phyloP scores from a whole-genome alignment of 2,113 vertebrate genomes.

The Pardalotus punctatus region DNA sequence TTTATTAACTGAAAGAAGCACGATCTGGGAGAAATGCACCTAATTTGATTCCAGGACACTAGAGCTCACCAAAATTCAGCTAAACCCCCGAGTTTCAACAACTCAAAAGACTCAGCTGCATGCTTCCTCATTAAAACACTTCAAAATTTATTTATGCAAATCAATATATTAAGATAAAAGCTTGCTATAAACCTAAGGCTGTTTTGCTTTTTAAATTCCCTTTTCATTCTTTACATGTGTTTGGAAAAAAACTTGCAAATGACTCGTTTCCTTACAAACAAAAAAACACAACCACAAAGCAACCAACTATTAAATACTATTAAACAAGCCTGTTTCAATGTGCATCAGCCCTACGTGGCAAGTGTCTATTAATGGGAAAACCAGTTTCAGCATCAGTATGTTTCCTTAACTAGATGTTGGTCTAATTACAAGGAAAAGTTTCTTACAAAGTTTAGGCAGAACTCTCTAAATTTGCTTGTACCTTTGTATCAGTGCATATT shows the following conservation, averaged over 20 bases:
- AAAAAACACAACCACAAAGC: background rate
- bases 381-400: background rate
- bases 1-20: background rate
- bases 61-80: background rate
- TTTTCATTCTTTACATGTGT: background rate
- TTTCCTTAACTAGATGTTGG: background rate
- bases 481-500: background rate
- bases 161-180: background rate
- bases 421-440: background rate
- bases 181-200: background rate
- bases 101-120: background rate
- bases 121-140: background rate
- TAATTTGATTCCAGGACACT: background rate
- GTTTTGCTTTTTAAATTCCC: background rate
- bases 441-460: background rate
- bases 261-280: background rate
- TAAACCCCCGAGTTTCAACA: background rate
- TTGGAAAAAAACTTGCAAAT: background rate
- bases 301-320: background rate
- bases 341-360: background rate
- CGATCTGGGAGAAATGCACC: background rate
- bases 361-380: background rate
- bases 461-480: background rate
- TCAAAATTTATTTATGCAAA: conserved; percentile 6
- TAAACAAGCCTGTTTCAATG: background rate